Evolutionary conservation across 2,888 invertebrate genomes (phyloP).

Genomic region (Muschampia plurimacula): DNA sequence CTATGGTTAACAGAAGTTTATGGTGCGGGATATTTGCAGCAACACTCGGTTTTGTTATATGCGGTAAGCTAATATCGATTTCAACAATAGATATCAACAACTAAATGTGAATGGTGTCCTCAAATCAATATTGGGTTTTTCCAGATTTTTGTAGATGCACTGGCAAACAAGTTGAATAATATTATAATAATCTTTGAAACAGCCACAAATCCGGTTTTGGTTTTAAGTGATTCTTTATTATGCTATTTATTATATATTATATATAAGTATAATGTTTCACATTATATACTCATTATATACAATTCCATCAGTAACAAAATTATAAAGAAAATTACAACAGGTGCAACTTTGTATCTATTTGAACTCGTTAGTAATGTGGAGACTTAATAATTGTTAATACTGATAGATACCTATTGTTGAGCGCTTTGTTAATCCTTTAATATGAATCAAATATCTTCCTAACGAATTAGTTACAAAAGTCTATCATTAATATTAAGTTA

Average conservation of each 20-base stretch:
- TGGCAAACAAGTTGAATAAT: constrained; percentile 14
- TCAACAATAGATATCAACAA: constrained; percentile 10
- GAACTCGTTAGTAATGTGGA: background rate
- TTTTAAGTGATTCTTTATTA: background rate
- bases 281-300: background rate
- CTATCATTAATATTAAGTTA: too few species aligned
- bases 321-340: background rate
- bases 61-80: constrained; percentile 27
- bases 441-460: too few species aligned
- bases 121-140: constrained; percentile 28
- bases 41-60: background rate
- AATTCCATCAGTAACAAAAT: background rate
- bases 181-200: background rate
- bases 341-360: background rate
- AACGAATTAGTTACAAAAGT: too few species aligned
- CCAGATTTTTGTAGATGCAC: constrained; percentile 31
- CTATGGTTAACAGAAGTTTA: constrained; percentile 18
- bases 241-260: background rate
- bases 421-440: too few species aligned
- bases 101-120: constrained; percentile 14
- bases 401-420: too few species aligned
- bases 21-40: constrained; percentile 14
- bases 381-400: too few species aligned
- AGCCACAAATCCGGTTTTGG: constrained; percentile 7
- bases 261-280: background rate